Base-by-base conservation (phyloP, 1,140 invertebrate species). In the Drosophila setifemur region DNA sequence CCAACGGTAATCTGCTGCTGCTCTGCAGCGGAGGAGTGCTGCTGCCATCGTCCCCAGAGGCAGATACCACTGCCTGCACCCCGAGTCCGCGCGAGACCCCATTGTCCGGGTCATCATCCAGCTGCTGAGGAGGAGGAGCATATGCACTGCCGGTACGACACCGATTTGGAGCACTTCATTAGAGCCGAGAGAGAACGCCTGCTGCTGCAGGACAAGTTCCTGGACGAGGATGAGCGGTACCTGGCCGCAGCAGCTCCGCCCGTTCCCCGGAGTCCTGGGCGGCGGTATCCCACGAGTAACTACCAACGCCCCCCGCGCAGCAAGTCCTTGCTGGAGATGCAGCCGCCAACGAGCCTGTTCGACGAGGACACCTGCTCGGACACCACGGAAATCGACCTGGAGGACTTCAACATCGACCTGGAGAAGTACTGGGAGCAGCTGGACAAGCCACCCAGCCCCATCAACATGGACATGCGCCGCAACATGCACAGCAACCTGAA, bases 341-440 rank as follows among this genome's bases (percentile, higher is more conserved):
- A 85, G 48, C 88, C 83, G 42, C 88, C 89, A 5, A 71, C 89
- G 0, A 82, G 43, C n/a, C 69, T 81, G 8, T 90, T 71, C 23
- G 90, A 90, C 45, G 90, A 90, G 33, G 89, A 90, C 48, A 89
- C 87, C 25, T 89, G 86, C 53, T 90, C 88, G 5, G 89, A 90
- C 16, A 89, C 89, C 12, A 90, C 90, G 0, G 89, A 90, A 68
- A 86, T 90, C 18, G 90, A 90, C 25, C 50, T 90, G 23, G 87
- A 90, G 54, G 90, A 90, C 33, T 90, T 90, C 14, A 90, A 90
- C 60, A 88, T 90, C 18, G 90, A 90, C 35, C 71, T 90, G 45
- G 89, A 89, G 33, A 90, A 90, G 55, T 90, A 90, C 55, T 90
- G 89, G 88, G 89, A 90, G 42, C 88, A 90, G 55, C 64, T 90